phyloP scores from a whole-genome alignment of 2,113 vertebrate genomes.

The Gavia stellata region DNA sequence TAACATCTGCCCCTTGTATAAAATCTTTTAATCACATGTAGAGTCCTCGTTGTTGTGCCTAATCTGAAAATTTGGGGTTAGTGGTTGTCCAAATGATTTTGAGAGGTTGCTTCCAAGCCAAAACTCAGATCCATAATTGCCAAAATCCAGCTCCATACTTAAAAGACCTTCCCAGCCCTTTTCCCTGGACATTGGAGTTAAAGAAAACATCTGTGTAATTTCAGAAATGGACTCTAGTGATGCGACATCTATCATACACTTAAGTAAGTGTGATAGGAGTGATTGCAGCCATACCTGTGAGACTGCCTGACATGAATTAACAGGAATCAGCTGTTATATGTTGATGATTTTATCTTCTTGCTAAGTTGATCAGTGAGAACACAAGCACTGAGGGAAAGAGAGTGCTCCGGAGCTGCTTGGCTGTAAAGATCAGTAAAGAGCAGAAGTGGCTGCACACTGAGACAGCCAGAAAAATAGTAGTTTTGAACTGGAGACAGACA shows the following conservation, averaged over 20 bases:
- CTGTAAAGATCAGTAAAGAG: neutral
- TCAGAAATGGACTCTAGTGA: neutral
- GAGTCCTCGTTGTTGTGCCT: neutral
- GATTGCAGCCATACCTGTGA: neutral
- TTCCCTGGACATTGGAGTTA: neutral
- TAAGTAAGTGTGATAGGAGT: neutral
- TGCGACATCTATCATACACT: neutral
- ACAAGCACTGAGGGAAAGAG: neutral
- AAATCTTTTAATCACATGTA: neutral
- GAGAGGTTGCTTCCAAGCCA: neutral
- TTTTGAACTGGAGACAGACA: neutral
- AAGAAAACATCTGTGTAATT: neutral
- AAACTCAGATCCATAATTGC: neutral
- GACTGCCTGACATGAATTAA: neutral
- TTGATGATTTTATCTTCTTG: neutral
- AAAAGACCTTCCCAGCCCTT: neutral
- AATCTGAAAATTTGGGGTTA: neutral
- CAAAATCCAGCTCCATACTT: neutral
- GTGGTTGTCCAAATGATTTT: neutral
- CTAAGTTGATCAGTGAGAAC: neutral
- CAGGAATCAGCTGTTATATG: neutral
- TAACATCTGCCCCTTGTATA: neutral
- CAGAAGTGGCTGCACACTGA: neutral
- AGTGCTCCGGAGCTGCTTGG: neutral
- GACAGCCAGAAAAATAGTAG: neutral